Percentiles rank a stretch among this genome's conserved stretches.
phyloP scores from a whole-genome alignment of 2,888 invertebrate genomes.

The Apodemia zela region DNA sequence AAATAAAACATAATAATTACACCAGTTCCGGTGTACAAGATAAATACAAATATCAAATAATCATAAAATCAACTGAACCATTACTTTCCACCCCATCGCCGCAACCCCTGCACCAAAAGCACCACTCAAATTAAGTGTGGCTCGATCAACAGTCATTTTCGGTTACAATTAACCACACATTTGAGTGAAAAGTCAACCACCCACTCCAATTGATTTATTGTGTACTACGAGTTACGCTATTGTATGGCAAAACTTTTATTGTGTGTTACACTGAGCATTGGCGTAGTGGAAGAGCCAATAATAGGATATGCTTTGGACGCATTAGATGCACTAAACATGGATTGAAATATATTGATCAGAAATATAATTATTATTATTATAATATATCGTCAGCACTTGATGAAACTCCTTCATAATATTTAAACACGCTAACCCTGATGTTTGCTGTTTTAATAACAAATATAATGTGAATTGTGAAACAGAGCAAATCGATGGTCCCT shows the following conservation, averaged over 20 bases:
- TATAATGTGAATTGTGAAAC: no score
- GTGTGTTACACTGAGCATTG: slow-evolving; percentile 36
- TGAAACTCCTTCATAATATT: no score
- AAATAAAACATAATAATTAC: slow-evolving; percentile 46
- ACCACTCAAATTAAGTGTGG: slow-evolving; percentile 80
- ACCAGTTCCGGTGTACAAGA: slow-evolving; percentile 51
- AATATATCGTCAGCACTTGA: no score
- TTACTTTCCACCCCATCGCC: slow-evolving; percentile 56
- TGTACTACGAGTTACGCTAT: slow-evolving; percentile 73
- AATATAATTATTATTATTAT: no score
- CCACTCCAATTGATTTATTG: slow-evolving; percentile 81
- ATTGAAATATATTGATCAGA: no score
- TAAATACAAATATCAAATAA: slow-evolving; percentile 59
- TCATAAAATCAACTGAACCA: slow-evolving; percentile 65
- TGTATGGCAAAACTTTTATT: slow-evolving; percentile 65
- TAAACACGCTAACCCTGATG: no score
- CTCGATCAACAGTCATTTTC: slow-evolving; percentile 81
- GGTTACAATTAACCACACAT: slow-evolving; percentile 81
- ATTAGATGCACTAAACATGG: no score
- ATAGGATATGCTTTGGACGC: no score
- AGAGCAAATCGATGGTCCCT: no score
- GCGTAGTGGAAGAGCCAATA: slow-evolving; percentile 34
- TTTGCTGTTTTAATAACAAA: no score
- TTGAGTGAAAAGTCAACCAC: slow-evolving; percentile 81
- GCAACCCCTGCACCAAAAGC: slow-evolving; percentile 50